phyloP scores from a whole-genome alignment of 2,888 invertebrate species.

The Diploptera punctata region DNA sequence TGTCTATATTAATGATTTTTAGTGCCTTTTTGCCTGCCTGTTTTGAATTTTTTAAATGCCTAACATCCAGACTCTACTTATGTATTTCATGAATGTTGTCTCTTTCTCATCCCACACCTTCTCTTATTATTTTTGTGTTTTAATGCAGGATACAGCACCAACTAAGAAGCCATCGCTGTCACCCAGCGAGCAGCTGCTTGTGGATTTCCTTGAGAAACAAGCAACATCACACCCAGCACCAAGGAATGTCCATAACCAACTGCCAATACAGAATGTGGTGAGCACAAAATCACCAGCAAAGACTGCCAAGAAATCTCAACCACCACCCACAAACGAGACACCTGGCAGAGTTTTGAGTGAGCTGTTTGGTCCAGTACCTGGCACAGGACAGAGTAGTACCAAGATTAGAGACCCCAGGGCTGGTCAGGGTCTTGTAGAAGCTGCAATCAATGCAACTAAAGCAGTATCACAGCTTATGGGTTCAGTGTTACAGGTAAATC shows the following conservation, averaged over 20 bases:
- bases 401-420: constrained; percentile 23
- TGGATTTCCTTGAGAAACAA: constrained; percentile 18
- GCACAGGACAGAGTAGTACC: constrained; percentile 24
- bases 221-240: neutral
- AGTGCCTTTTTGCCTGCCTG: no score
- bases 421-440: constrained; percentile 62
- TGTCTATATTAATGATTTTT: no score
- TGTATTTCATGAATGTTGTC: no score
- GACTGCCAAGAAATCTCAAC: neutral
- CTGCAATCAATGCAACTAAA: constrained; percentile 77
- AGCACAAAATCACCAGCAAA: neutral
- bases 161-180: neutral
- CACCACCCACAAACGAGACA: neutral
- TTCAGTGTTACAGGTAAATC: constrained; percentile 74
- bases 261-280: neutral
- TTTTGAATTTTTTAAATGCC: no score
- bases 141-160: no score
- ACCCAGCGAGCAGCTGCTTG: constrained; percentile 15
- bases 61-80: no score
- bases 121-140: no score
- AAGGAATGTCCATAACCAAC: neutral
- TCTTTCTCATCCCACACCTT: no score
- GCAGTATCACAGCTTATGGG: constrained; percentile 80
- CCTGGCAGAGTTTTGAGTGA: neutral
- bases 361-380: constrained; percentile 31